Conservation (phyloP, 1,140 invertebrate genomes). For the Physella acuta region DNA sequence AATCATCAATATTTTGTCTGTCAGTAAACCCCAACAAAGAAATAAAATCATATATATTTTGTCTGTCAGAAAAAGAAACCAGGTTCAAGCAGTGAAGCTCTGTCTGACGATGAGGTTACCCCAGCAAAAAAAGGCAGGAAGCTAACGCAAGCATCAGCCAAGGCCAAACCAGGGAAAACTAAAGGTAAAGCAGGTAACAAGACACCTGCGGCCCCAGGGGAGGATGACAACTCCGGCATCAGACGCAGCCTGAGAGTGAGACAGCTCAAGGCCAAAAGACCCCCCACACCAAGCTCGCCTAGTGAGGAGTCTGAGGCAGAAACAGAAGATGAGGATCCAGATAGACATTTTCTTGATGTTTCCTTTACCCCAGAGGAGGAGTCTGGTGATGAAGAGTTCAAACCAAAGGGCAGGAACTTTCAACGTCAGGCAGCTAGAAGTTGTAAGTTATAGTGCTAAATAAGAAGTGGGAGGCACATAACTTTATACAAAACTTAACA, state of each 20-base stretch:
- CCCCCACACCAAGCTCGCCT: conserved; percentile 13
- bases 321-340: conserved; percentile 25
- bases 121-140: conserved; percentile 18
- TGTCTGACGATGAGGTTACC: conserved; percentile 22
- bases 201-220: conserved; percentile 18
- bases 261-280: conserved; percentile 7
- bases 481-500: no score
- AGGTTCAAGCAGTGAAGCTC: conserved; percentile 13
- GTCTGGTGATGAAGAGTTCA: conserved; percentile 41
- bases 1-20: no score
- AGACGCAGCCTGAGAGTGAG: conserved; percentile 22
- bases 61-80: conserved; percentile 26
- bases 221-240: conserved; percentile 26
- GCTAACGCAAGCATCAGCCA: background rate
- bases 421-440: conserved; percentile 39
- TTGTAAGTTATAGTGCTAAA: no score
- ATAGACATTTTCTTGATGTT: conserved; percentile 17
- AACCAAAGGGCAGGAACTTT: conserved; percentile 45
- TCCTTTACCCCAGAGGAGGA: conserved; percentile 35
- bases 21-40: no score
- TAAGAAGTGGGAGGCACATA: no score
- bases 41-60: no score
- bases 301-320: background rate
- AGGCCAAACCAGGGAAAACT: no score
- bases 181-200: background rate